Evolutionary conservation across 2,113 vertebrate species (phyloP).

Genomic region (Phocoena phocoena): DNA sequence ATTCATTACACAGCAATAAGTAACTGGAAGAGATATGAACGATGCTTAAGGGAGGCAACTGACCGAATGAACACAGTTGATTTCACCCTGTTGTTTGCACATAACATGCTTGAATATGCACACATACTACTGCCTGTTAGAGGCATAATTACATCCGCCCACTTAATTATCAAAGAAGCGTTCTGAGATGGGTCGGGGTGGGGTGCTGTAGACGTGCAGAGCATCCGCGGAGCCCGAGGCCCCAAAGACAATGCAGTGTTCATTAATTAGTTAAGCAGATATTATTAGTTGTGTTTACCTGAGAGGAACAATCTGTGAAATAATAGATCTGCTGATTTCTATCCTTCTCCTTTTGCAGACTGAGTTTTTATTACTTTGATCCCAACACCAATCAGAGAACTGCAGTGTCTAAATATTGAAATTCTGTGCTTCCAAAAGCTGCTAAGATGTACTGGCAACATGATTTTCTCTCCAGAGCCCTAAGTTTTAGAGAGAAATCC

Average conservation of each 20-base stretch:
- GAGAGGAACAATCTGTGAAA: background rate
- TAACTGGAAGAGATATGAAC: accelerated
- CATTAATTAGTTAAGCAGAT: background rate
- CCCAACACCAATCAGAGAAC: background rate
- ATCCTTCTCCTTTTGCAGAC: background rate
- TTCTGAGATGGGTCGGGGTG: background rate
- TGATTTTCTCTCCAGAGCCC: background rate
- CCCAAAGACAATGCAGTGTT: accelerated
- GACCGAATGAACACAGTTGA: accelerated
- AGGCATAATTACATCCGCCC: background rate
- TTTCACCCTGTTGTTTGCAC: background rate
- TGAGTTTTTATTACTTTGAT: conserved; percentile 54
- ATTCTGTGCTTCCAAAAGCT: background rate
- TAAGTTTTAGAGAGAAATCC: background rate
- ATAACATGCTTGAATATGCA: accelerated
- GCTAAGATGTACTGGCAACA: accelerated
- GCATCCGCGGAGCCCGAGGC: background rate
- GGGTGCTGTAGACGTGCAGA: background rate
- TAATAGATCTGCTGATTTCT: background rate
- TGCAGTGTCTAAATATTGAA: background rate
- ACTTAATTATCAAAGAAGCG: background rate
- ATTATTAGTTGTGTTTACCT: background rate
- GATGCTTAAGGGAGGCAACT: accelerated
- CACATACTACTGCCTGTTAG: accelerated
- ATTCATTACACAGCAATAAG: background rate